Percentiles rank a stretch among this genome's conserved stretches.
These are phyloP conservation scores for Brachionichthys hirsutus DNA, from an alignment of 2,113 vertebrate genomes.

Conservation along the genomic window DNA sequence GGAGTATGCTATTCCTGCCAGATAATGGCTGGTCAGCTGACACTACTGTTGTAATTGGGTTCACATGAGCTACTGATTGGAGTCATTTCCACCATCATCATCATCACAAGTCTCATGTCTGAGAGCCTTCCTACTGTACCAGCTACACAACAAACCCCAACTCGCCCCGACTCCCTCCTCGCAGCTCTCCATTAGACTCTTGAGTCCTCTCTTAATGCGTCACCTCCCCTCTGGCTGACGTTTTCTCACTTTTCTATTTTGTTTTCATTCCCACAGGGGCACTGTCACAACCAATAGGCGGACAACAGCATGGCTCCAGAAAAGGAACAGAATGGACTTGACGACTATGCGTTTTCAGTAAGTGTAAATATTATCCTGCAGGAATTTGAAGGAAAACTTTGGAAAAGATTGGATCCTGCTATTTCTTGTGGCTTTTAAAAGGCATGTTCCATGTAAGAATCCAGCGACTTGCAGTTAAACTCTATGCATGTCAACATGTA, in stretches of 20 bases:
- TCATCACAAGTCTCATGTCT: constrained; percentile 46
- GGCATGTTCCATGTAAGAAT: no score
- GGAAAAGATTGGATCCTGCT: background rate
- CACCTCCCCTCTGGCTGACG: constrained; percentile 14
- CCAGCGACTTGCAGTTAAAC: no score
- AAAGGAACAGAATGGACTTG: constrained; percentile 66
- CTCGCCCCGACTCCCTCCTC: background rate
- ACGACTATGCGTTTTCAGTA: constrained; percentile 74
- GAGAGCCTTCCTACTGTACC: constrained; percentile 4
- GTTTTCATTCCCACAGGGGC: constrained; percentile 10
- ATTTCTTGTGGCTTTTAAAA: background rate
- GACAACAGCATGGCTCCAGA: constrained; percentile 68
- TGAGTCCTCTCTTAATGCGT: background rate
- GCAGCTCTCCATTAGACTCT: constrained; percentile 1
- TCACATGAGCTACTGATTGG: constrained; percentile 71
- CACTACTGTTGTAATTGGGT: constrained; percentile 60
- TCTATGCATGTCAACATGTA: no score
- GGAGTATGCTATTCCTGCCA: background rate
- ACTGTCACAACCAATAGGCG: constrained; percentile 15
- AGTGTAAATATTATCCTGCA: constrained; percentile 50
- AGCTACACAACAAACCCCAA: background rate
- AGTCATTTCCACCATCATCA: constrained; percentile 55
- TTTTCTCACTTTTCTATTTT: constrained; percentile 17
- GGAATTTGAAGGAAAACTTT: no score
- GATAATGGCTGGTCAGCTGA: constrained; percentile 53